phyloP scores from a whole-genome alignment of 2,113 vertebrate genomes.

The Bos indicus region DNA sequence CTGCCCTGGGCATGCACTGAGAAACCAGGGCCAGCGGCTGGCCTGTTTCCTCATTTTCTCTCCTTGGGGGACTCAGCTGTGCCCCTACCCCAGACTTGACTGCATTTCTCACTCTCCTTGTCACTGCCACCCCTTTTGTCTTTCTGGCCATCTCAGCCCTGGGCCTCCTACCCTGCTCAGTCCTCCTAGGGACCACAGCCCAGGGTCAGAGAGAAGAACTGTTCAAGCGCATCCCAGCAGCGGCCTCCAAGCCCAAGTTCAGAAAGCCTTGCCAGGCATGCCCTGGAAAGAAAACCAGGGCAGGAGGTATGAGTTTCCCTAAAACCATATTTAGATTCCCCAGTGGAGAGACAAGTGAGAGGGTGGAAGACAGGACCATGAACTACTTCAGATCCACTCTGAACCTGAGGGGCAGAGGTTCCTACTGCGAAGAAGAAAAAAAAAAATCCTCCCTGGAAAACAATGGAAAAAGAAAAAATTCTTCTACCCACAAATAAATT shows the following conservation, averaged over 20 bases:
- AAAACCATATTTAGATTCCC: slow-evolving; percentile 60
- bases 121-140: neutral
- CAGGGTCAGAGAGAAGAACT: neutral
- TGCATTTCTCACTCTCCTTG: neutral
- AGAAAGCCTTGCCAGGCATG: slow-evolving; percentile 41
- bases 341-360: neutral
- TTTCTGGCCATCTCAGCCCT: neutral
- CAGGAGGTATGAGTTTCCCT: slow-evolving; percentile 41
- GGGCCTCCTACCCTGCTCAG: neutral
- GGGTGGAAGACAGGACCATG: neutral
- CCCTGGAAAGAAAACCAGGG: slow-evolving; percentile 38
- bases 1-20: neutral
- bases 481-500: neutral
- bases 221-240: neutral
- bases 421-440: neutral
- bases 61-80: neutral
- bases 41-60: neutral
- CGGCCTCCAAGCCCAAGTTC: neutral
- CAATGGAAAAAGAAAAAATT: neutral
- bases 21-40: neutral
- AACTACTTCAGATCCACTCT: neutral
- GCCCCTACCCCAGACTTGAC: neutral
- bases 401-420: neutral
- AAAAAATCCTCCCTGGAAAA: neutral
- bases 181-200: neutral